A percentile compares a stretch with the other conserved stretches of the same genome.
Conservation (phyloP, 2,888 invertebrate species). For the Phlogophora meticulosa region DNA sequence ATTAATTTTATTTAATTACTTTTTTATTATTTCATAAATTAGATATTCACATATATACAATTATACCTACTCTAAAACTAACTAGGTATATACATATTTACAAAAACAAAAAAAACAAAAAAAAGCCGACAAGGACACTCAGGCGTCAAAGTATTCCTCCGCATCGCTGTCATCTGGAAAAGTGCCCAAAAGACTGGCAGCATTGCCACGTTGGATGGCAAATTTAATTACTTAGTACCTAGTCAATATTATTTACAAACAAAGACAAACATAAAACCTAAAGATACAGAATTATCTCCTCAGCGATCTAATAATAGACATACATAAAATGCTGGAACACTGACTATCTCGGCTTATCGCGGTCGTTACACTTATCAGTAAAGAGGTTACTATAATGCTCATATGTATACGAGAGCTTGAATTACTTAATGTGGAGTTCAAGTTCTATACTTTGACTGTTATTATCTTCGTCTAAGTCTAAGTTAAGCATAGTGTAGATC, state of each 20-base stretch:
- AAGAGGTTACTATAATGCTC: conserved; percentile 49
- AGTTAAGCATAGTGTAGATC: conserved; percentile 1
- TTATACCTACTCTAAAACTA: too few species aligned
- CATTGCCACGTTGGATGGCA: too few species aligned
- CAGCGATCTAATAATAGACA: conserved; percentile 42
- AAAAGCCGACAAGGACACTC: too few species aligned
- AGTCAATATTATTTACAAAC: background rate
- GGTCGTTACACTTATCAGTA: conserved; percentile 47
- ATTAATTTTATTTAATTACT: too few species aligned
- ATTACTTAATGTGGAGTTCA: conserved; percentile 43
- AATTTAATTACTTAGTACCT: too few species aligned
- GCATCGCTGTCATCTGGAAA: too few species aligned
- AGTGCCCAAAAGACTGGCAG: too few species aligned
- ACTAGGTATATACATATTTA: too few species aligned
- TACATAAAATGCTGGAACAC: conserved; percentile 47
- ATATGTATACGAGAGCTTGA: conserved; percentile 45
- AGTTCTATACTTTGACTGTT: conserved; percentile 34
- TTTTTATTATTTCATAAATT: too few species aligned
- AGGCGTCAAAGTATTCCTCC: too few species aligned
- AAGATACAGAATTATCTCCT: conserved; percentile 33
- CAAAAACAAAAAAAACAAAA: too few species aligned
- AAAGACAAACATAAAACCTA: conserved; percentile 21
- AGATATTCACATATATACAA: too few species aligned
- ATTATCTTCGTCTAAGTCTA: conserved; percentile 2
- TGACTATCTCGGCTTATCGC: conserved; percentile 30